Conservation (phyloP, 2,113 vertebrate species). For the Gorsachius goisagi region DNA sequence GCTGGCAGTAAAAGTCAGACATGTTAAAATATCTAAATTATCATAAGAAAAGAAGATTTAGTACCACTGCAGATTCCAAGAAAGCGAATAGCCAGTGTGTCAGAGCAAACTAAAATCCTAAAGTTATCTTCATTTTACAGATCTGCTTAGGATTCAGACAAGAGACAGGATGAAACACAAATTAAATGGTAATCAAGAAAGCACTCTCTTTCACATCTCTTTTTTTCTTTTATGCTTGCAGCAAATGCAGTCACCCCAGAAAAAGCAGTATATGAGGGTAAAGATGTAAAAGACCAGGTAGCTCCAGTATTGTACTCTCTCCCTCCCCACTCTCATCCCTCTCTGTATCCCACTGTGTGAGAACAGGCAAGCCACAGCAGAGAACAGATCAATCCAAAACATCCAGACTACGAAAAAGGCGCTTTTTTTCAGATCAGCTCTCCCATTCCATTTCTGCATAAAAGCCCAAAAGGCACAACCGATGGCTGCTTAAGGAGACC, state of each 20-base stretch:
- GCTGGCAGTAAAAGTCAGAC: constrained; percentile 71
- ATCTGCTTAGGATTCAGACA: background rate
- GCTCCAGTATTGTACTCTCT: background rate
- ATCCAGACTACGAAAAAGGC: background rate
- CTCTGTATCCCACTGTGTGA: background rate
- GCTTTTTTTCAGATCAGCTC: background rate
- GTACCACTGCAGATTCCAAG: background rate
- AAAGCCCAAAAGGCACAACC: background rate
- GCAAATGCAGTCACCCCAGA: background rate
- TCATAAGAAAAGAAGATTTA: background rate
- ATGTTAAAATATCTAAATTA: background rate
- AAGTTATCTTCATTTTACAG: background rate
- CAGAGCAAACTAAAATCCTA: background rate
- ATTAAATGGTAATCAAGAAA: background rate
- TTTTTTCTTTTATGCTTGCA: background rate
- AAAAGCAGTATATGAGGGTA: background rate
- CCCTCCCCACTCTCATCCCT: background rate
- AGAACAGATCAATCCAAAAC: background rate
- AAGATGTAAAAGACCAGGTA: background rate
- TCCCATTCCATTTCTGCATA: background rate
- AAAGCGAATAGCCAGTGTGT: background rate
- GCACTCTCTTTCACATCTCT: background rate
- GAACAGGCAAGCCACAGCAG: background rate
- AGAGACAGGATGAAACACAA: background rate
- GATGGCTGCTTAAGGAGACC: background rate